Percentiles rank a stretch among this genome's conserved stretches.
Conservation (phyloP, 2,888 invertebrate species). For the Orchesellides sinensis region DNA sequence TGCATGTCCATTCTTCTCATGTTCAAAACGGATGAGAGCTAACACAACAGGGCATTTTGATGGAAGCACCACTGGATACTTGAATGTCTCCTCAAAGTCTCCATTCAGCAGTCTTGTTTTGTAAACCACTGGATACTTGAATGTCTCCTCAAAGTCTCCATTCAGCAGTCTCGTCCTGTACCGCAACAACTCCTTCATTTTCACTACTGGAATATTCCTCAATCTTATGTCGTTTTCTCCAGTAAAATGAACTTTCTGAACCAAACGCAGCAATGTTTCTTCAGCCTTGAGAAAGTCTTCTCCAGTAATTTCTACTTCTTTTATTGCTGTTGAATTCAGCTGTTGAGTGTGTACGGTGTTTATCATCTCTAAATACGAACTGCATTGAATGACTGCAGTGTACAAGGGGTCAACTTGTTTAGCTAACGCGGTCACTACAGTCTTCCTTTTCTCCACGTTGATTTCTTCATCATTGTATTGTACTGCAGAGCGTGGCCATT, state of each 20-base stretch:
- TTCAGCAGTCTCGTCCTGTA: neutral
- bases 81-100: neutral
- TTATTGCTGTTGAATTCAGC: neutral
- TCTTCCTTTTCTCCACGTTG: conserved; percentile 2
- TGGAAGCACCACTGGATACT: neutral
- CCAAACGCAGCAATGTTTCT: neutral
- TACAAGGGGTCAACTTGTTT: neutral
- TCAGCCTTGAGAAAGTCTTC: neutral
- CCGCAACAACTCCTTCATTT: neutral
- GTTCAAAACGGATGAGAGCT: neutral
- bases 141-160: neutral
- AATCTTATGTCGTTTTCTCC: neutral
- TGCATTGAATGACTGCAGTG: neutral
- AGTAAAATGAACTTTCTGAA: neutral
- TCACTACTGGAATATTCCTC: neutral
- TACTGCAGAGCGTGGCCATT: conserved; percentile 39
- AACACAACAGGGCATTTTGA: neutral
- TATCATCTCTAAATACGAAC: neutral
- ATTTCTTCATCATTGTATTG: conserved; percentile 31
- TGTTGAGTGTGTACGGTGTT: too few relatives aligned
- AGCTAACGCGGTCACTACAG: neutral
- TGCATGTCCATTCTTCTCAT: neutral
- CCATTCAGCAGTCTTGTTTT: neutral
- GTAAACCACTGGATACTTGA: neutral
- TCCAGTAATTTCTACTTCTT: neutral